Percentiles rank a stretch among this genome's conserved stretches.
Conservation (phyloP, 92 coral and sea anemone genomes). For the Siderastrea radians region DNA sequence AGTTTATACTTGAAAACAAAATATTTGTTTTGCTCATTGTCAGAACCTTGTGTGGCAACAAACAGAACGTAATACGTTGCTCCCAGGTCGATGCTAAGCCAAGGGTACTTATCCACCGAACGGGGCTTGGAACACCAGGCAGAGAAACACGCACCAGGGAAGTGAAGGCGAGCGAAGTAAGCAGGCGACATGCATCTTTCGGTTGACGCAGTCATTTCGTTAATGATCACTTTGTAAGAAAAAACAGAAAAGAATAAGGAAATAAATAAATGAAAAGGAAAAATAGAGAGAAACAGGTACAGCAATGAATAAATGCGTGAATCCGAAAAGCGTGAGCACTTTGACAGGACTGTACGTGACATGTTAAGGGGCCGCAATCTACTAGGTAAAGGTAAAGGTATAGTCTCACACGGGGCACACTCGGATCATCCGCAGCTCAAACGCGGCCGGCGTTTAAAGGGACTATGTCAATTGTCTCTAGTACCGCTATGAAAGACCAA, state of each 20-base stretch:
- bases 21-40: neutral
- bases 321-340: neutral
- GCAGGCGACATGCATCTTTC: constrained; percentile 32
- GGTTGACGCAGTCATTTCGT: constrained; percentile 19
- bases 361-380: neutral
- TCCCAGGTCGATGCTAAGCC: constrained; percentile 7
- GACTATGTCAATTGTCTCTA: no score
- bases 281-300: neutral
- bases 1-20: neutral
- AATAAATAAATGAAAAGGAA: neutral
- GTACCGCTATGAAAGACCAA: no score
- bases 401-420: no score
- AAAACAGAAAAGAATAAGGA: neutral
- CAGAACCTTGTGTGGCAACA: constrained; percentile 33
- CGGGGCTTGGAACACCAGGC: constrained; percentile 29
- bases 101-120: constrained; percentile 2
- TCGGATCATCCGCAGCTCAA: no score
- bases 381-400: no score
- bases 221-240: neutral
- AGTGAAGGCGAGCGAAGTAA: constrained; percentile 16
- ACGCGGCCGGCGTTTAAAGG: no score
- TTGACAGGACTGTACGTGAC: neutral
- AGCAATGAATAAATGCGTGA: neutral
- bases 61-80: neutral
- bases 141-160: constrained; percentile 15